Percentiles rank a stretch among this genome's conserved stretches.
Evolutionary conservation across 2,888 invertebrate genomes (phyloP).

Genomic region (Cyclophora albipunctata): DNA sequence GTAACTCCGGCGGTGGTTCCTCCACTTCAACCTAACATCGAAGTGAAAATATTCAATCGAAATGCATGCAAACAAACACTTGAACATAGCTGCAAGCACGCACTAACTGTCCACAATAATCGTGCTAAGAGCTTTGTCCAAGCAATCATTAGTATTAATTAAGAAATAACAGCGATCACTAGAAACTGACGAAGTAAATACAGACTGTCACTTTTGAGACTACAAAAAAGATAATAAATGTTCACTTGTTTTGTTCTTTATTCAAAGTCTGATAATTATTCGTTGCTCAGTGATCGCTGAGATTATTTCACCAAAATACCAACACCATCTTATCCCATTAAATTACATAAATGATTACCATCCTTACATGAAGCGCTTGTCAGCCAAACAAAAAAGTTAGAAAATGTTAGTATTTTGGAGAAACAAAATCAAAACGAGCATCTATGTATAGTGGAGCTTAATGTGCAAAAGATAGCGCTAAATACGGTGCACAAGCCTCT

Average conservation of each 20-base stretch:
- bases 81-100: slow-evolving; percentile 59
- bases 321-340: slow-evolving; percentile 56
- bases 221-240: too few species aligned
- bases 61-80: slow-evolving; percentile 59
- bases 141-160: slow-evolving; percentile 39
- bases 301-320: slow-evolving; percentile 72
- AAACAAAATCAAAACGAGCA: slow-evolving; percentile 34
- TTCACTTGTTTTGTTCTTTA: too few species aligned
- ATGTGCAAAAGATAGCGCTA: slow-evolving; percentile 43
- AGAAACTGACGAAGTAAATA: too few species aligned
- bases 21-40: slow-evolving; percentile 63
- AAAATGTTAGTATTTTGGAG: slow-evolving; percentile 73
- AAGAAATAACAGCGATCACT: too few species aligned
- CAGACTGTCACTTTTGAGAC: too few species aligned
- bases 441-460: slow-evolving; percentile 23
- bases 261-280: too few species aligned
- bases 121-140: slow-evolving; percentile 60
- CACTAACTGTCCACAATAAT: slow-evolving; percentile 27
- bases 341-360: slow-evolving; percentile 33
- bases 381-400: slow-evolving; percentile 36
- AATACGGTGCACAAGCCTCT: slow-evolving; percentile 55
- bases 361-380: slow-evolving; percentile 49
- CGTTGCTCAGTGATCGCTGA: slow-evolving; percentile 25
- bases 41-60: slow-evolving; percentile 63
- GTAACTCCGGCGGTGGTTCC: slow-evolving; percentile 34